A percentile compares a stretch with the other conserved stretches of the same genome.
Evolutionary conservation across 2,888 invertebrate species (phyloP).

Genomic region (Nephrotoma guestfalica): DNA sequence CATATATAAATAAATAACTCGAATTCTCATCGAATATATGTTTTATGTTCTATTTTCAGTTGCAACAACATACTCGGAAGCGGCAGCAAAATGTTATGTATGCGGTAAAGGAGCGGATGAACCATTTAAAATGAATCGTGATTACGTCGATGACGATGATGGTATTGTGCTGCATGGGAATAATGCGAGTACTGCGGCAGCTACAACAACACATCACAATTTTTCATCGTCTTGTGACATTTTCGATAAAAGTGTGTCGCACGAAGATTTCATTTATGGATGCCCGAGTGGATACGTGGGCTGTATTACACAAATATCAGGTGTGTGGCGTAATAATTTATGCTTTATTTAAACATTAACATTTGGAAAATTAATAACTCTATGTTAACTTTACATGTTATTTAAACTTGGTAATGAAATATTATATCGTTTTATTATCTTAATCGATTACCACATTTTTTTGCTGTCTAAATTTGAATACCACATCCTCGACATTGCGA

Average conservation of each 20-base stretch:
- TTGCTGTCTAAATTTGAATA: too few relatives aligned
- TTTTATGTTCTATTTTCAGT: constrained; percentile 7
- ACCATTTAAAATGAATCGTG: constrained; percentile 9
- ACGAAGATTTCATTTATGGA: constrained; percentile 10
- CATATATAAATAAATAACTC: not conserved
- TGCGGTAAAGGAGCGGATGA: constrained; percentile 12
- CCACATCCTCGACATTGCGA: too few relatives aligned
- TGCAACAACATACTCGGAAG: constrained; percentile 1
- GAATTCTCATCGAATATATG: not conserved
- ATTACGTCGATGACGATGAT: not conserved
- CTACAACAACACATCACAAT: not conserved
- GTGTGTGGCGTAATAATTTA: constrained; percentile 7
- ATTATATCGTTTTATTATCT: not conserved
- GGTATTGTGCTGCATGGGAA: not conserved
- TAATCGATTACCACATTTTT: too few relatives aligned
- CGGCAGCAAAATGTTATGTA: constrained; percentile 12
- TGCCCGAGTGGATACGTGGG: constrained; percentile 12
- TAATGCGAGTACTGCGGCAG: not conserved
- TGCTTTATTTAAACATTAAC: not conserved
- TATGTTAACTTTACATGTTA: not conserved
- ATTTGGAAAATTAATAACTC: not conserved
- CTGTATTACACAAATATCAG: constrained; percentile 13
- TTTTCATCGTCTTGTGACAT: constrained; percentile 8
- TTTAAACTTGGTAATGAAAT: not conserved
- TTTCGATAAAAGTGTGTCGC: constrained; percentile 6